Evolutionary conservation across 2,797 vertebrate genomes (phyloP).

Genomic region (Xiphophorus birchmanni): DNA sequence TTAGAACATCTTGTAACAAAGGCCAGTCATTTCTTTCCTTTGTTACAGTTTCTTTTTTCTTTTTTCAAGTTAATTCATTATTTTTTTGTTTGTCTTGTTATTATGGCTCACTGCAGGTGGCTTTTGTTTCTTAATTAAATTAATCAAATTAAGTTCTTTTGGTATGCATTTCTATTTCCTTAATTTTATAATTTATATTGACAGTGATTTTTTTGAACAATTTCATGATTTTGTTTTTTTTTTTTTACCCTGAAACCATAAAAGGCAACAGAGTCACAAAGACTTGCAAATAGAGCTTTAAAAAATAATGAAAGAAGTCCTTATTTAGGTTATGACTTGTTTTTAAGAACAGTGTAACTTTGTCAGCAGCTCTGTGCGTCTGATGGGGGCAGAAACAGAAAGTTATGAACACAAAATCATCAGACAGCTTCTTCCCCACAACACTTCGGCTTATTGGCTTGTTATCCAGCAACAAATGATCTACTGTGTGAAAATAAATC

Average conservation of each 20-base stretch:
- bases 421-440: neutral
- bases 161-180: neutral
- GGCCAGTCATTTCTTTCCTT: neutral
- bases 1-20: neutral
- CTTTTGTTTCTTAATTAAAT: neutral
- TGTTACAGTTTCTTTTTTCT: neutral
- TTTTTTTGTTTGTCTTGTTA: neutral
- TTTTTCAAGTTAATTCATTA: neutral
- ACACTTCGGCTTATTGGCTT: neutral
- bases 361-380: neutral
- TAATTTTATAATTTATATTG: neutral
- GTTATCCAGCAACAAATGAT: neutral
- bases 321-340: neutral
- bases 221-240: neutral
- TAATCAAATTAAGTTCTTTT: neutral
- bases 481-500: conserved; percentile 2
- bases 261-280: neutral
- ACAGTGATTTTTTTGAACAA: neutral
- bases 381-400: neutral
- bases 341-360: neutral
- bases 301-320: neutral
- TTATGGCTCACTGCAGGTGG: neutral
- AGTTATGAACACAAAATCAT: neutral
- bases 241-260: neutral
- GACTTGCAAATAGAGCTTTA: neutral